Evolutionary conservation across 92 coral and sea anemone species (phyloP), one percentile per base, ranked within the genome.

Genomic region (Phenganax subtilis): DNA sequence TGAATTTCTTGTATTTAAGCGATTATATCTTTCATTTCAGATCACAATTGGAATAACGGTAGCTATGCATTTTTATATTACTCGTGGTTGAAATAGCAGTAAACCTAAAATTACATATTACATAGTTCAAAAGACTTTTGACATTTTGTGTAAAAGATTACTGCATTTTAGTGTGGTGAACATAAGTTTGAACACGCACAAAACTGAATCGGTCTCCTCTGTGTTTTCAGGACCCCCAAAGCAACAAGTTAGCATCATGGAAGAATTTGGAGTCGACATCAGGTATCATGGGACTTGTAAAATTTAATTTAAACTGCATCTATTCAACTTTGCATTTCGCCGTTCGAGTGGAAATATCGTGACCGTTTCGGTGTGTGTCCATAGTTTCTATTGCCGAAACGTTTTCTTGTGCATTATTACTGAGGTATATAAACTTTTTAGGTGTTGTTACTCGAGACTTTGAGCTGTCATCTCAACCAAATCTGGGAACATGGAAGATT

Each of bases 241-340:
- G 82, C 8, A 92, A 89, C 72, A 92, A 92, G 81, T 89, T 92
- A 92, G 91, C 87, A 27, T 94, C 89, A 80, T 92, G 97, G 97
- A 85, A 69, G 9, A 78, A 92, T 57, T 60, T 91, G n/a, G 75
- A 84, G 51, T 87, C 89, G 66, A 85, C 80, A 20, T 86, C 93
- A 58, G 97, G 97, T 92, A 57, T 20, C 25, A 20, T 20, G 25
- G 25, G 25, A 20, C 28, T 31, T 6, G 9, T 6, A 12, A 37
- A 37, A 37, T 37, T 37, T 37, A 37, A 37, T 37, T 37, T 37
- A 37, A 37, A 37, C 47, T 37, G 47, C 47, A 37, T 37, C 47
- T 37, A 37, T 5, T 37, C 47, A 37, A 37, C 5, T 37, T 37
- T 5, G 47, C 47, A 37, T 37, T 37, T 37, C 47, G 47, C 47